Percentiles rank a stretch among this genome's conserved stretches.
phyloP scores from a whole-genome alignment of 1,140 invertebrate species.

The Apocrypta bakeri region DNA sequence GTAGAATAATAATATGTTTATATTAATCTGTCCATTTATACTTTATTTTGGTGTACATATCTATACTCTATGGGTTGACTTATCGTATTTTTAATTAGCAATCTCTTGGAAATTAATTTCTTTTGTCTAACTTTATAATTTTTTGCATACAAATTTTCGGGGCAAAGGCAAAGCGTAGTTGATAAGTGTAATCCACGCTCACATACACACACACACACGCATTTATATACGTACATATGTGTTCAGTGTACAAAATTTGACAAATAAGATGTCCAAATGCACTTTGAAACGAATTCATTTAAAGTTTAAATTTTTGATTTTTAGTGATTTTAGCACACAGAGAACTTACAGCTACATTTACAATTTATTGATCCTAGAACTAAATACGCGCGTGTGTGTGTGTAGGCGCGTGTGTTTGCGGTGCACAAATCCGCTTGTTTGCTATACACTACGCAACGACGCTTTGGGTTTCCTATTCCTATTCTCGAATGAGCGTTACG shows the following conservation, averaged over 20 bases:
- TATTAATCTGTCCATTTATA: constrained; percentile 20
- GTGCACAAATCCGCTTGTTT: constrained; percentile 68
- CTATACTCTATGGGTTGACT: no score
- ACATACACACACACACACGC: no score
- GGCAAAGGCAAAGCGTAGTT: constrained; percentile 51
- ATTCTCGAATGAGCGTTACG: constrained; percentile 5
- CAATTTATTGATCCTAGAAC: no score
- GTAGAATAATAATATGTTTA: neutral
- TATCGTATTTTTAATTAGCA: constrained; percentile 14
- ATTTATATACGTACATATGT: constrained; percentile 18
- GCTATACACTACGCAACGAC: constrained; percentile 71
- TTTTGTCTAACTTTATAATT: constrained; percentile 7
- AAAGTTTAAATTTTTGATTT: no score
- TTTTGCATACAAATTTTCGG: neutral
- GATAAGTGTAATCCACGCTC: constrained; percentile 49
- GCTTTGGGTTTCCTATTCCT: constrained; percentile 65
- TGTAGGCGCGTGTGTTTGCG: constrained; percentile 49
- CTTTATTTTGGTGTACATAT: neutral
- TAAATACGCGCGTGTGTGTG: no score
- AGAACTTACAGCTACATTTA: no score
- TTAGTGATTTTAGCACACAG: no score
- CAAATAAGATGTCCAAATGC: no score
- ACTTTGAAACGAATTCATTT: no score
- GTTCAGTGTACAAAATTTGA: no score
- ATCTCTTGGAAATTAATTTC: constrained; percentile 13